Percentiles rank a stretch among this genome's conserved stretches.
These are phyloP conservation scores for Anguilla marmorata DNA, from an alignment of 2,797 vertebrate species.

Conservation along the genomic window DNA sequence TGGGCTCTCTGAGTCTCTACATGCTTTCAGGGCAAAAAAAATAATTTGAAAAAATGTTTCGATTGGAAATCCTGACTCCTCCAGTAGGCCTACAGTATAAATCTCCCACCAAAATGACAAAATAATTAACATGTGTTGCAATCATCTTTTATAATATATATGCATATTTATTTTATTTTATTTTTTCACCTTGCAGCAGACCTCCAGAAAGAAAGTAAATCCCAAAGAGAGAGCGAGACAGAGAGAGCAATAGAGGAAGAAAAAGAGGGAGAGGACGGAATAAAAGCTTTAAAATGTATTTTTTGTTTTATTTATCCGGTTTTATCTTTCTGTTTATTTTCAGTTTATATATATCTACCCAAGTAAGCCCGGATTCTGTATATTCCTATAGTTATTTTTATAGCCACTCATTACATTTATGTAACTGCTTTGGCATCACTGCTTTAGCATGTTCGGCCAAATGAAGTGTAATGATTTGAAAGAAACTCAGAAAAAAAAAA, in stretches of 20 bases:
- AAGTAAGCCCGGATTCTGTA: background rate
- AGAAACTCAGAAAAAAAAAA: background rate
- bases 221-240: background rate
- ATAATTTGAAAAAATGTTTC: background rate
- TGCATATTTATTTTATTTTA: background rate
- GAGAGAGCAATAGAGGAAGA: background rate
- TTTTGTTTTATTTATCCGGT: background rate
- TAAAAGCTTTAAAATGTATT: background rate
- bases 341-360: background rate
- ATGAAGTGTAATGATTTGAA: background rate
- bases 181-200: background rate
- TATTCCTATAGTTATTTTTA: background rate
- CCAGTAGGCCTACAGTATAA: conserved; percentile 54
- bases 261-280: background rate
- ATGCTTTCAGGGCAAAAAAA: background rate
- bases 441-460: background rate
- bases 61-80: conserved; percentile 16
- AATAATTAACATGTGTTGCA: conserved; percentile 67
- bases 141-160: conserved; percentile 42
- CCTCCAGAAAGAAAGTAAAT: background rate
- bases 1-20: background rate
- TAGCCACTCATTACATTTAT: background rate
- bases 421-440: background rate
- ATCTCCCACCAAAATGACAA: conserved; percentile 59
- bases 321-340: background rate